Evolutionary conservation across 2,113 vertebrate species (phyloP).

Genomic region (Polypterus bichir): DNA sequence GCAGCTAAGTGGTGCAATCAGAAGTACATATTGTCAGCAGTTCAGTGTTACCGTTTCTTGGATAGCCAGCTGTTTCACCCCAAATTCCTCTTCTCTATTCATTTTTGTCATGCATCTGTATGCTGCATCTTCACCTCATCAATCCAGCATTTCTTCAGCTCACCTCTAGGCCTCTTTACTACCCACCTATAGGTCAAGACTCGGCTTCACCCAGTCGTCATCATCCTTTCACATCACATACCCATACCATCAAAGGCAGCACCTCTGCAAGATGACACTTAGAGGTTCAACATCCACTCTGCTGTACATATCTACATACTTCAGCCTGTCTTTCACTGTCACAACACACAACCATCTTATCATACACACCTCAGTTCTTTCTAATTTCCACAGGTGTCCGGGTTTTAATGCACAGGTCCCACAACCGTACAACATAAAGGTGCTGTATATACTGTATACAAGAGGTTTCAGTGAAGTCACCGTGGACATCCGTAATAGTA

Average conservation of each 20-base stretch:
- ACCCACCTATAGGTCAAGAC: background rate
- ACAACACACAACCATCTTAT: background rate
- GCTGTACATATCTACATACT: background rate
- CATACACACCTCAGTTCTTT: background rate
- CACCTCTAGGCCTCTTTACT: background rate
- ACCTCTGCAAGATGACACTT: background rate
- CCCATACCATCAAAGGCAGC: too few relatives aligned
- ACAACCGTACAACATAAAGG: background rate
- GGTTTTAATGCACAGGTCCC: background rate
- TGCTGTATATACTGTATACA: too few relatives aligned
- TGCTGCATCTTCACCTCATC: too few relatives aligned
- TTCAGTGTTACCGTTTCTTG: background rate
- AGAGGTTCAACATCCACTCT: background rate
- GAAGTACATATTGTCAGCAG: too few relatives aligned
- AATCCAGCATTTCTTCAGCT: background rate
- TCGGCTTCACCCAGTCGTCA: too few relatives aligned
- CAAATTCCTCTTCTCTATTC: background rate
- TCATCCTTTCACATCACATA: too few relatives aligned
- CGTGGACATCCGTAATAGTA: background rate
- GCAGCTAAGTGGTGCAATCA: too few relatives aligned
- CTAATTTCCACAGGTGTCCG: background rate
- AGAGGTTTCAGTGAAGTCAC: background rate
- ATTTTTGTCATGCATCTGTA: background rate
- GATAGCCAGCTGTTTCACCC: background rate
- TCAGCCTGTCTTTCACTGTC: background rate